Evolutionary conservation across 2,113 vertebrate species (phyloP), one percentile per base, ranked within the genome.

Genomic region (Choloepus hoffmanni): DNA sequence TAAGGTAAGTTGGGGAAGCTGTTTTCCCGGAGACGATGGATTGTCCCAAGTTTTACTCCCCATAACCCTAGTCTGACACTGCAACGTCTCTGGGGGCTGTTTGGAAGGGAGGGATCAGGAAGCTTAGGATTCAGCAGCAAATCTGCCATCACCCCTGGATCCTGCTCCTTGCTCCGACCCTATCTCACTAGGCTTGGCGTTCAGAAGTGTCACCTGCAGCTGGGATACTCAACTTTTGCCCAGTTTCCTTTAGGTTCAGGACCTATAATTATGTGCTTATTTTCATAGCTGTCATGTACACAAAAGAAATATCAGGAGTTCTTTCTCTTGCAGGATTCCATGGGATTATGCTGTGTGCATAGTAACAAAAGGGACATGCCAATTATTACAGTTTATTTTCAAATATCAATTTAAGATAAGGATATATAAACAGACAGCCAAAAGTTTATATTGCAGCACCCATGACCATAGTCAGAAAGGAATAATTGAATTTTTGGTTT

Each of bases 401-500:
- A 87, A 85, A 53, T 79, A 90, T 85, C 26, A 76, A 60, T 24
- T 78, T n/a, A 77, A 13, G n/a, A 53, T 76, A 68, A 55, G 24
- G 70, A 74, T 74, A 76, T n/a, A 76, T 92, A 90, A 96, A 65
- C 48, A 10, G 73, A 86, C 18, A 70, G 60, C 58, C 89, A 30
- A 70, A 48, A 76, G 36, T 76, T 68, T 68, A 65, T 58, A 62
- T 33, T 84, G 30, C 13, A 85, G 19, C 43, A 90, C 21, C 36
- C 21, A 8, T 94, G 60, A 85, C 36, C 18, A 26, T 58, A 28
- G 26, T 96, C 12, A 88, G 65, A 85, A 79, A 81, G 12, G 43
- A 86, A 50, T 62, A 77, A n/a, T 23, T 76, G n/a, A 74, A 55
- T n/a, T 79, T 94, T 92, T 48, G 11, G 12, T 89, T 77, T 86